Conservation (phyloP, 2,113 vertebrate species). For the Lophotis ruficrista region DNA sequence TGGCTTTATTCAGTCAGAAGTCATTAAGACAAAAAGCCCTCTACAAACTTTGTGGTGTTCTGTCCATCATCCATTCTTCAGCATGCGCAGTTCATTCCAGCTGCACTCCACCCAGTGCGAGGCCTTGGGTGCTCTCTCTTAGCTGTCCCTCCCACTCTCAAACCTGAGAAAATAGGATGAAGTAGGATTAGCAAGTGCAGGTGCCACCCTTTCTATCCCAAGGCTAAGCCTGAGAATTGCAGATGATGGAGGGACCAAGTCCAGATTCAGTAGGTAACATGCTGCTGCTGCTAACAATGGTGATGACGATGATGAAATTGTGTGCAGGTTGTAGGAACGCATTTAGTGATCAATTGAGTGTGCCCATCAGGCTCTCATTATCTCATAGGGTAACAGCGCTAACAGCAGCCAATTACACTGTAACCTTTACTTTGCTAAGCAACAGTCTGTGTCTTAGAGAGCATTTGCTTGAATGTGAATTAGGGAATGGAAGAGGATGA, state of each 20-base stretch:
- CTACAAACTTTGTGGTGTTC: not conserved
- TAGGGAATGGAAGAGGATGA: not conserved
- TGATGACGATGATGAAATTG: fast-evolving
- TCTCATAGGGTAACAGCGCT: not conserved
- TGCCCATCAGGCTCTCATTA: not conserved
- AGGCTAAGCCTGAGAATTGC: not conserved
- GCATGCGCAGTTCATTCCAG: not conserved
- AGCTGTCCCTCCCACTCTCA: not conserved
- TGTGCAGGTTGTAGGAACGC: not conserved
- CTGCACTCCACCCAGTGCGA: not conserved
- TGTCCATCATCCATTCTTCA: not conserved
- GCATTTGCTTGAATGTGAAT: not conserved
- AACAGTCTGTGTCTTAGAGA: not conserved
- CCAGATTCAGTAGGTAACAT: too few species aligned
- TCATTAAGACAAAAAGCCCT: not conserved
- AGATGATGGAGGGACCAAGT: fast-evolving
- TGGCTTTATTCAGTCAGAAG: not conserved
- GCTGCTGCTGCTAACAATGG: not conserved
- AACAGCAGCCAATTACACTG: not conserved
- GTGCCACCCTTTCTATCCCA: not conserved
- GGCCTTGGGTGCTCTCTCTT: not conserved
- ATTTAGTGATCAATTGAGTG: not conserved
- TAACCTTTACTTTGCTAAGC: not conserved
- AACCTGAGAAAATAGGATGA: not conserved
- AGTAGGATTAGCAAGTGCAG: not conserved